phyloP scores from a whole-genome alignment of 2,888 invertebrate species.

The Drosophila neonasuta region DNA sequence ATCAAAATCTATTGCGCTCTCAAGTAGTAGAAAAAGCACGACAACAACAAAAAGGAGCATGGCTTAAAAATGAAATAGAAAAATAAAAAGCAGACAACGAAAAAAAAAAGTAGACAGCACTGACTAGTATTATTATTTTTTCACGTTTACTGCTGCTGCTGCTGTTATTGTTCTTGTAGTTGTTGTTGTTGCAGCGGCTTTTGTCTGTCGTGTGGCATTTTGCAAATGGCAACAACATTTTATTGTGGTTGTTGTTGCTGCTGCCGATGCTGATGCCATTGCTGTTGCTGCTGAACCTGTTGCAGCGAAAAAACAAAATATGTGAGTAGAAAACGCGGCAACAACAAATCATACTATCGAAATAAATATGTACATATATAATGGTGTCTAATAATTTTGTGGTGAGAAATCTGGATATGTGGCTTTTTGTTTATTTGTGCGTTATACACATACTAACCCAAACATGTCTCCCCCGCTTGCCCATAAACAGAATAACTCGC shows the following conservation, averaged over 20 bases:
- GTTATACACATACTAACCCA: not conserved
- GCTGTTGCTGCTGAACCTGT: conserved; percentile 59
- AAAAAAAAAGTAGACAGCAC: conserved; percentile 8
- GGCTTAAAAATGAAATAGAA: conserved; percentile 19
- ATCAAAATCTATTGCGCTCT: conserved; percentile 29
- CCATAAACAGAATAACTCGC: conserved; percentile 6
- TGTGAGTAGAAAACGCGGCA: conserved; percentile 34
- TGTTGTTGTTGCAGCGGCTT: conserved; percentile 23
- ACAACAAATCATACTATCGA: conserved; percentile 23
- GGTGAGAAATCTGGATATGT: conserved; percentile 22
- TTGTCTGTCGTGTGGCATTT: conserved; percentile 63
- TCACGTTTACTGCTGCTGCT: conserved; percentile 34
- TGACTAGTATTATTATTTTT: conserved; percentile 33
- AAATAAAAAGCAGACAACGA: conserved; percentile 12
- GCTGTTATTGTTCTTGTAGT: conserved; percentile 24
- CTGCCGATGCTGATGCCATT: conserved; percentile 25
- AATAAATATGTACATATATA: conserved; percentile 1
- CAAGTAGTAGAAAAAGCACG: conserved; percentile 20
- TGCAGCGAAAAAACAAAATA: conserved; percentile 53
- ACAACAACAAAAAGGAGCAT: conserved; percentile 25
- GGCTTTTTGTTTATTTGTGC: conserved; percentile 12
- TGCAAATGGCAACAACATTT: conserved; percentile 71
- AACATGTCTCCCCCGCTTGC: not conserved
- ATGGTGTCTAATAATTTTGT: conserved; percentile 13
- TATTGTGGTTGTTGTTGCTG: conserved; percentile 34